Evolutionary conservation across 2,888 invertebrate genomes (phyloP), one percentile per base, ranked within the genome.

Genomic region (Brachypalpus laphriformis): DNA sequence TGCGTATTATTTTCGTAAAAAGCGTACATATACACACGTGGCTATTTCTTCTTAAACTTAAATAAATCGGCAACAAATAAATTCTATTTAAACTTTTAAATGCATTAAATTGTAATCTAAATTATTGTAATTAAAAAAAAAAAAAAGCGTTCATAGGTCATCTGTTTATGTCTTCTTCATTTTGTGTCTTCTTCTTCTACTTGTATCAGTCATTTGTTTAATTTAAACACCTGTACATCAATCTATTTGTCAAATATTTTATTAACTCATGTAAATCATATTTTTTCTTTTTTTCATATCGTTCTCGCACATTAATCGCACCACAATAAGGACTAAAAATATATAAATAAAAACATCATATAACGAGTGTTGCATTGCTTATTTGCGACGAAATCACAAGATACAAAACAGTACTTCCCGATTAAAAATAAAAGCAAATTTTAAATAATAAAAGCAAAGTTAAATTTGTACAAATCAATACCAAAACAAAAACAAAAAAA

Each of bases 331-430:
- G 88, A 88, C 87, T 85, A 87, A 87, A 88, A 71, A 78, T 18
- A 18, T 42, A 65, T 65, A 57, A 65, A 28, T 75, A 40, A 65
- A 61, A 51, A 54, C 88, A 89, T 88, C 87, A 81, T 88, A 88
- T 87, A 88, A 87, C 82, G 86, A 78, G 87, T 86, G 88, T 88
- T 88, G 88, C 87, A 88, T 89, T 89, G 89, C 89, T 89, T 88
- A 78, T 87, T 82, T 87, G 87, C 87, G 87, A 87, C 87, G 88
- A 88, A 87, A 87, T 89, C 89, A 88, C 87, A 87, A 88, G 87
- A 86, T 78, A 87, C 82, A 87, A 82, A 86, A 77, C 77, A 77
- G 77, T 82, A 82, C 77, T 72, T 82, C 76, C 45, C 76, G 77
- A 74, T 59, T 45, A 74, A 63, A 82, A 82, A 59, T 42, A 65